Conservation (phyloP, 2,888 invertebrate genomes). For the Metallyticus violacea region DNA sequence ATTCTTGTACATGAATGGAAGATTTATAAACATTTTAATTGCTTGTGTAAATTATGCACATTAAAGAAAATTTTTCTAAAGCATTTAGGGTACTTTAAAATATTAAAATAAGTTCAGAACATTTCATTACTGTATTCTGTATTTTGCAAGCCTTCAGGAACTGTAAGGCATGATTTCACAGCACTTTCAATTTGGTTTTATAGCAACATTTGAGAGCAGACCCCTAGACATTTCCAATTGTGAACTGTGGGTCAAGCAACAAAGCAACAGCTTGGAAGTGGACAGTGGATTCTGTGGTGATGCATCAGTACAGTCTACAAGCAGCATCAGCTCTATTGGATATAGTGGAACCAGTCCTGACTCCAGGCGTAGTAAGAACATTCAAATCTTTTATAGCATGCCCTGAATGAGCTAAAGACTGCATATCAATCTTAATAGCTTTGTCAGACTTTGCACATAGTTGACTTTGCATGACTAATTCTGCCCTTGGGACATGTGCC, state of each 20-base stretch:
- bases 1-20: too few relatives aligned
- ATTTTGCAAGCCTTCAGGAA: not conserved
- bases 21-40: too few relatives aligned
- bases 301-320: constrained; percentile 35
- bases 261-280: constrained; percentile 30
- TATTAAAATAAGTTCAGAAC: not conserved
- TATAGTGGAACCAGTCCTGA: constrained; percentile 39
- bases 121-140: not conserved
- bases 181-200: too few relatives aligned
- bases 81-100: not conserved
- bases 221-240: constrained; percentile 30
- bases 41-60: too few relatives aligned
- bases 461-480: not conserved
- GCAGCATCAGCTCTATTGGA: constrained; percentile 23
- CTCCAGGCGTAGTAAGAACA: constrained; percentile 20
- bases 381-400: not conserved
- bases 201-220: constrained; percentile 21
- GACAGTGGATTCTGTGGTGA: constrained; percentile 39
- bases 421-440: not conserved
- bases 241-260: constrained; percentile 5
- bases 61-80: not conserved
- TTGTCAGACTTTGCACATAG: too few relatives aligned
- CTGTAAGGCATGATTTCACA: too few relatives aligned
- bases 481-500: not conserved
- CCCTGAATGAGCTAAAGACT: not conserved